Percentiles rank a stretch among this genome's conserved stretches.
Conservation (phyloP, 2,888 invertebrate species). For the Drosophila neonasuta region DNA sequence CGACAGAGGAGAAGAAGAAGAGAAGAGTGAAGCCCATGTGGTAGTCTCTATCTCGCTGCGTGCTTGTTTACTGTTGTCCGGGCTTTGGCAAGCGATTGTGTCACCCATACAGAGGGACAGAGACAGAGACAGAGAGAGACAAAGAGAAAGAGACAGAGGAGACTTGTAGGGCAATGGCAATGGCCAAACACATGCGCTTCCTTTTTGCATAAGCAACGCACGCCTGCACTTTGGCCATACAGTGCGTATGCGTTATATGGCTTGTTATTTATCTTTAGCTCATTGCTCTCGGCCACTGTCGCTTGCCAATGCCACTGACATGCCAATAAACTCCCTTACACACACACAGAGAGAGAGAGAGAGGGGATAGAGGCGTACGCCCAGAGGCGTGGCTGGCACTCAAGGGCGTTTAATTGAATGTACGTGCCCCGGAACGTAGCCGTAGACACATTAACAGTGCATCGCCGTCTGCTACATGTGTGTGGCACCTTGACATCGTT, state of each 20-base stretch:
- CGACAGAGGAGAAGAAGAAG: slow-evolving; percentile 17
- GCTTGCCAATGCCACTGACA: slow-evolving; percentile 36
- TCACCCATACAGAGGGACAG: neutral
- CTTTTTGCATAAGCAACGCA: slow-evolving; percentile 68
- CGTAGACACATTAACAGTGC: slow-evolving; percentile 76
- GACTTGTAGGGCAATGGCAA: slow-evolving; percentile 13
- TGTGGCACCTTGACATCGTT: slow-evolving; percentile 70
- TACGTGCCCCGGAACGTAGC: slow-evolving; percentile 64
- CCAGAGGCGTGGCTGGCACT: slow-evolving; percentile 60
- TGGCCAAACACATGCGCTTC: slow-evolving; percentile 55
- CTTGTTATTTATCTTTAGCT: slow-evolving; percentile 77
- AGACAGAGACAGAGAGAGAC: no score
- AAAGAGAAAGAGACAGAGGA: no score
- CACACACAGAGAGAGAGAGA: slow-evolving; percentile 7
- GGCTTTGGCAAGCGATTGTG: slow-evolving; percentile 50
- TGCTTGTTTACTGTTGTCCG: slow-evolving; percentile 70
- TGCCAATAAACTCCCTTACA: slow-evolving; percentile 68
- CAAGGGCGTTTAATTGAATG: slow-evolving; percentile 77
- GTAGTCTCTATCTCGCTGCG: slow-evolving; percentile 48
- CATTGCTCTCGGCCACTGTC: slow-evolving; percentile 63
- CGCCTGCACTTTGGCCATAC: slow-evolving; percentile 64
- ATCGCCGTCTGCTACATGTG: slow-evolving; percentile 38
- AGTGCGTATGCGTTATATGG: slow-evolving; percentile 75
- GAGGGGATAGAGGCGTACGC: neutral
- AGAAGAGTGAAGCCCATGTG: neutral